A percentile compares a stretch with the other conserved stretches of the same genome.
Evolutionary conservation across 1,140 invertebrate genomes (phyloP).

Genomic region (Drosophila pseudoananassae): DNA sequence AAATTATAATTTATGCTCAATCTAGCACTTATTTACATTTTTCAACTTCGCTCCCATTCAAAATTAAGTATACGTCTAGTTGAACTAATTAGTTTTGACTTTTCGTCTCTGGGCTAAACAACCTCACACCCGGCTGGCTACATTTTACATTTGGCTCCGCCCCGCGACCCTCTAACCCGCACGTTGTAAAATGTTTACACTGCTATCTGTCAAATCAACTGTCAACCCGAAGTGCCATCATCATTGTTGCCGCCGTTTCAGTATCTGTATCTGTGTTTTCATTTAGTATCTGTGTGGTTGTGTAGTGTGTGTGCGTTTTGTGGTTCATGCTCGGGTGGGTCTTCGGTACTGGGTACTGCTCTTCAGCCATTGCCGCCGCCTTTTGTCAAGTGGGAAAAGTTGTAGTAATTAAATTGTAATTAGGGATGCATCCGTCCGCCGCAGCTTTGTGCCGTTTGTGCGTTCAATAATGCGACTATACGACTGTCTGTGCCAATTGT

Average conservation of each 20-base stretch:
- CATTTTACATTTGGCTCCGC: constrained; percentile 21
- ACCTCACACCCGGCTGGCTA: background rate
- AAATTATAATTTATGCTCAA: constrained; percentile 65
- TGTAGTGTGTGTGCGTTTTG: constrained; percentile 54
- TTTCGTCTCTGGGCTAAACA: constrained; percentile 20
- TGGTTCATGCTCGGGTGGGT: constrained; percentile 69
- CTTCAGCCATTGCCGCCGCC: constrained; percentile 66
- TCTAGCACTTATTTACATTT: constrained; percentile 45
- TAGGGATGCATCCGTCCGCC: constrained; percentile 76
- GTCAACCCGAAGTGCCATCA: constrained; percentile 74
- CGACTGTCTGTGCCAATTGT: constrained; percentile 76
- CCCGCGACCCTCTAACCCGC: constrained; percentile 40
- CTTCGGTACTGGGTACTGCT: constrained; percentile 29
- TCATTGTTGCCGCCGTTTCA: constrained; percentile 38
- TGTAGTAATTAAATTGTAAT: constrained; percentile 83
- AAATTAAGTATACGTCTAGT: constrained; percentile 80
- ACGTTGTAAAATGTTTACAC: constrained; percentile 73
- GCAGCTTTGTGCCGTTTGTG: constrained; percentile 39
- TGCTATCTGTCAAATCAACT: constrained; percentile 82
- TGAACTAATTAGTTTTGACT: constrained; percentile 77
- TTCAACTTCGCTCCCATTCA: constrained; percentile 54
- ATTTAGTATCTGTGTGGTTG: constrained; percentile 9
- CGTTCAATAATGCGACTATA: constrained; percentile 70
- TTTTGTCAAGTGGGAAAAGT: constrained; percentile 80
- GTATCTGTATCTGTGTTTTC: constrained; percentile 12